Conservation (phyloP, 2,113 vertebrate genomes). For the Octodon degus region DNA sequence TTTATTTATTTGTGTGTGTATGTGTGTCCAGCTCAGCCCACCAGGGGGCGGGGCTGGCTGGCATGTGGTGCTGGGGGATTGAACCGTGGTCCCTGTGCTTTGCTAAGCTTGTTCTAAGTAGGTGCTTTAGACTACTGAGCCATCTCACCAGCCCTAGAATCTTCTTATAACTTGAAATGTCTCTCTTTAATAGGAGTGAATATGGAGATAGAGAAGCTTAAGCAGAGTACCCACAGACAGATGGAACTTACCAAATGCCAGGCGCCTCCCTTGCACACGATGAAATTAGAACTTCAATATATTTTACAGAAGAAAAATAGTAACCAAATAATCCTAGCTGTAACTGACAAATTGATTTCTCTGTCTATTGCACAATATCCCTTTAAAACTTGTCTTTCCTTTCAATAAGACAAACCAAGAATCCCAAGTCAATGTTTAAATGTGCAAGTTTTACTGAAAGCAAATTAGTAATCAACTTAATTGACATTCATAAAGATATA, state of each 20-base stretch:
- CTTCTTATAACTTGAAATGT: conserved; percentile 39
- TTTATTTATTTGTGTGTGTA: too few species aligned
- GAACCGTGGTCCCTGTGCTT: too few species aligned
- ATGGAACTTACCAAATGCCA: conserved; percentile 33
- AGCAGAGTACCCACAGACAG: neutral
- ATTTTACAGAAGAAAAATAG: neutral
- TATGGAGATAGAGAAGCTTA: neutral
- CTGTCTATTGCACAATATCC: neutral
- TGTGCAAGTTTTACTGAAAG: neutral
- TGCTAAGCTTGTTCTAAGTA: too few species aligned
- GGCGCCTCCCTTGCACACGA: neutral
- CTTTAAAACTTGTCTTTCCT: neutral
- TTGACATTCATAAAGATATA: neutral
- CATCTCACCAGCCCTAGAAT: too few species aligned
- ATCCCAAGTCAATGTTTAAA: neutral
- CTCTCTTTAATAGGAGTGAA: neutral
- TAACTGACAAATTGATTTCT: neutral
- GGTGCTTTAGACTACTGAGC: too few species aligned
- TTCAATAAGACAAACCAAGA: neutral
- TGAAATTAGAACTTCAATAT: neutral
- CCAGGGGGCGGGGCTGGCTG: too few species aligned
- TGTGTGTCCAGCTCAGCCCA: too few species aligned
- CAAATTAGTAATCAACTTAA: neutral
- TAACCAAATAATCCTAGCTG: neutral
- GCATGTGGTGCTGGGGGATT: too few species aligned